phyloP scores from a whole-genome alignment of 2,797 vertebrate species.

The Coluber constrictor region DNA sequence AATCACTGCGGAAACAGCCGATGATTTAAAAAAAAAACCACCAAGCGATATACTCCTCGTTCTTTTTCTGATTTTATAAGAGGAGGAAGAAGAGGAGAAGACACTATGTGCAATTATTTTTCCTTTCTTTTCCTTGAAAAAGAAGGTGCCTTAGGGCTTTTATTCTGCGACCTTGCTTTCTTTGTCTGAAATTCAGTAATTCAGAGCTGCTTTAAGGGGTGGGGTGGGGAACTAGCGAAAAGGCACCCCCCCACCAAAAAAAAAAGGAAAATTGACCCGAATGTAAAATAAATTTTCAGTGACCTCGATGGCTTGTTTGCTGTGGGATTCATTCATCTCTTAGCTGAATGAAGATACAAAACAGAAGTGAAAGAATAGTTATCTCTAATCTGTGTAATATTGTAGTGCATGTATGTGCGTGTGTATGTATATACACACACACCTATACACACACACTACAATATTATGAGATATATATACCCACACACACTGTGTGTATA shows the following conservation, averaged over 20 bases:
- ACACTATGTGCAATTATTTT: conserved; percentile 18
- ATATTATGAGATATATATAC: not conserved
- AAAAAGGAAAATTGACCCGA: not conserved
- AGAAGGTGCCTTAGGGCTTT: not conserved
- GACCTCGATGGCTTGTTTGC: not conserved
- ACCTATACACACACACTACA: too few relatives aligned
- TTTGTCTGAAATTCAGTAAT: not conserved
- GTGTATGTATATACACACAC: too few relatives aligned
- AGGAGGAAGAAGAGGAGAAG: not conserved
- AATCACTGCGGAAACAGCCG: not conserved
- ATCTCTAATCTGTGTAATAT: not conserved
- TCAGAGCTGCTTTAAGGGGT: not conserved
- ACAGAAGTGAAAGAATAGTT: not conserved
- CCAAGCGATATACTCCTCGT: not conserved
- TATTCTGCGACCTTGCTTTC: not conserved
- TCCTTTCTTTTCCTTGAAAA: not conserved
- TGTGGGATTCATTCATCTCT: not conserved
- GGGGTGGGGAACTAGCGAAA: not conserved
- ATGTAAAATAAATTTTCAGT: conserved; percentile 8
- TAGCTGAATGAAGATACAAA: too few relatives aligned
- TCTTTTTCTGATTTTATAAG: not conserved
- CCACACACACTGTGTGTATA: not conserved
- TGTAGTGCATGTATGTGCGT: too few relatives aligned
- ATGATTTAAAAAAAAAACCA: not conserved
- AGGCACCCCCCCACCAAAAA: not conserved